A percentile compares a stretch with the other conserved stretches of the same genome.
Conservation (phyloP, 2,888 invertebrate species). For the Cheiracanthium punctorium region DNA sequence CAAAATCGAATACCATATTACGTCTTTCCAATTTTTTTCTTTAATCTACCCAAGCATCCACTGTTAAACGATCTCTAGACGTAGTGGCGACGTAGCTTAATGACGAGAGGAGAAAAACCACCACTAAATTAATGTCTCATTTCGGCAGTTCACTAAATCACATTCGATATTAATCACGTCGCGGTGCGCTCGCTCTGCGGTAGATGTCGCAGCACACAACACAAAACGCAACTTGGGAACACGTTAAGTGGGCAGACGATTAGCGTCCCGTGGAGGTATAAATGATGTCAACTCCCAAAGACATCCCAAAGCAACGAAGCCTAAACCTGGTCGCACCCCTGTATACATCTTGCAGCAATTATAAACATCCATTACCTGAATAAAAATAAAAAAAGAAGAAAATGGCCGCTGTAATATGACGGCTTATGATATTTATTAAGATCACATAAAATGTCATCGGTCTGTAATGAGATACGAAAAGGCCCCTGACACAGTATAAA, state of each 20-base stretch:
- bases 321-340: slow-evolving; percentile 9
- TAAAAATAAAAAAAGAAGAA: background rate
- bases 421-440: background rate
- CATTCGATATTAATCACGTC: background rate
- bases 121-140: background rate
- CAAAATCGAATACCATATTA: no score
- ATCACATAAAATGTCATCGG: background rate
- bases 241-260: no score
- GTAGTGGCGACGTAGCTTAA: no score
- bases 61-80: no score
- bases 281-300: no score
- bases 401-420: background rate
- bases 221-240: no score
- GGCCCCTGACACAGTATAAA: background rate
- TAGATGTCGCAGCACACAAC: no score
- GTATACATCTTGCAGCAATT: background rate
- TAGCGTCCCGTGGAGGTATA: no score
- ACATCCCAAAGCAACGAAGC: background rate
- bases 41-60: no score
- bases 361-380: background rate
- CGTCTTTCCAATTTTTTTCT: no score
- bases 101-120: background rate
- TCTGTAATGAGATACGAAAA: background rate
- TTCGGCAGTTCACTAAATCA: background rate
- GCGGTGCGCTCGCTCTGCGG: no score